Percentiles rank a stretch among this genome's conserved stretches.
Conservation (phyloP, 2,888 invertebrate species). For the Zeuzera pyrina region DNA sequence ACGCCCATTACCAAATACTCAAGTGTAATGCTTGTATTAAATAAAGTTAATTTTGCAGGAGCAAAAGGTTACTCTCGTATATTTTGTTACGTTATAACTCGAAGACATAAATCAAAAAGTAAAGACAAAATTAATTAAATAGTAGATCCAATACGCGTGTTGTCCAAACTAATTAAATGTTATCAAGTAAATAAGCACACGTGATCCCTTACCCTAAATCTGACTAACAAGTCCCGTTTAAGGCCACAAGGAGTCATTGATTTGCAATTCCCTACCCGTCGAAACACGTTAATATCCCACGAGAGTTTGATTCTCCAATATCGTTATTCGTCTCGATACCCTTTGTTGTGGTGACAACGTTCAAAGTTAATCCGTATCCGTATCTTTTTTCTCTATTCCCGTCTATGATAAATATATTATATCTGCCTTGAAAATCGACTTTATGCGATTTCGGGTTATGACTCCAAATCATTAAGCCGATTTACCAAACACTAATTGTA, state of each 20-base stretch:
- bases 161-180: too few species aligned
- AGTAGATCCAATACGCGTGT: too few species aligned
- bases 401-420: too few species aligned
- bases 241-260: constrained; percentile 26
- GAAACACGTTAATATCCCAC: constrained; percentile 45
- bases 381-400: too few species aligned
- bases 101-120: too few species aligned
- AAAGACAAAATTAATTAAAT: too few species aligned
- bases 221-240: constrained; percentile 13
- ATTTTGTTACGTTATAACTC: not conserved
- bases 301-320: constrained; percentile 33
- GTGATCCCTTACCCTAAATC: too few species aligned
- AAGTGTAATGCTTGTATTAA: constrained; percentile 12
- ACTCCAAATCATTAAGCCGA: too few species aligned
- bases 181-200: too few species aligned
- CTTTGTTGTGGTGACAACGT: constrained; percentile 24
- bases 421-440: too few species aligned
- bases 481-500: too few species aligned
- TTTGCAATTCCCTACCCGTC: constrained; percentile 39
- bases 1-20: constrained; percentile 31
- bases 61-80: not conserved
- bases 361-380: constrained; percentile 7
- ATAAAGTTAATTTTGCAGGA: constrained; percentile 11
- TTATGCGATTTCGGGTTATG: too few species aligned
- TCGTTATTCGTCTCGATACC: constrained; percentile 35